Evolutionary conservation across 2,797 vertebrate species (phyloP), one percentile per base, ranked within the genome.

Genomic region (Crenichthys baileyi): DNA sequence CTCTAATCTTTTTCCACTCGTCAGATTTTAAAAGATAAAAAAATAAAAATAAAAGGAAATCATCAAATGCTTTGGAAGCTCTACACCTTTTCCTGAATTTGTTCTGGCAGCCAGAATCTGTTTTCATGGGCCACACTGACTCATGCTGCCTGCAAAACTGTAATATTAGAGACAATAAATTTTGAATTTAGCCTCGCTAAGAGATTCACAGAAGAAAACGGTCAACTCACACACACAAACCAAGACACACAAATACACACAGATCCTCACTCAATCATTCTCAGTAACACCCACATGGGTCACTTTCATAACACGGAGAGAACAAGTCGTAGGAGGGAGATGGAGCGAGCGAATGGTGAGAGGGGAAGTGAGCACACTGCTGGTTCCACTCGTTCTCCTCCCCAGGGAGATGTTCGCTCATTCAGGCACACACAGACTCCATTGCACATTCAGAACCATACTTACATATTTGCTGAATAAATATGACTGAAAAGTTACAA

Each of bases 241-340:
- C 50, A 75, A 87, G 75, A 79, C 84, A 76, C 86, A 76, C 29
- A 85, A 81, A 76, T 71, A 55, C 70, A 79, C 63, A 26, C 86
- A 79, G 77, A 86, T 89, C 83, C 87, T 87, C 82, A 78, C 90
- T 91, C 89, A 76, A 88, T 94, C 92, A 93, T 93, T 94, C 92
- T 93, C 92, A 93, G 80, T 88, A 94, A 94, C 94, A 92, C 94
- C 94, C 92, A 95, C 94, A 87, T 79, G 91, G 95, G 94, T 95
- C 94, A 95, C 90, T 95, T 95, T 95, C 93, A 94, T 94, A 94
- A 94, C 93, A 87, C 73, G 8, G 50, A 89, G 85, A 93, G 92
- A 92, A 92, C 93, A 93, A 93, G 91, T 86, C 90, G 92, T 94
- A 87, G 92, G 89, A 94, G 91, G 92, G 85, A 93, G 88, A 86